These are phyloP conservation scores for Muscina levida DNA, from an alignment of 2,888 invertebrate genomes.

Conservation along the genomic window DNA sequence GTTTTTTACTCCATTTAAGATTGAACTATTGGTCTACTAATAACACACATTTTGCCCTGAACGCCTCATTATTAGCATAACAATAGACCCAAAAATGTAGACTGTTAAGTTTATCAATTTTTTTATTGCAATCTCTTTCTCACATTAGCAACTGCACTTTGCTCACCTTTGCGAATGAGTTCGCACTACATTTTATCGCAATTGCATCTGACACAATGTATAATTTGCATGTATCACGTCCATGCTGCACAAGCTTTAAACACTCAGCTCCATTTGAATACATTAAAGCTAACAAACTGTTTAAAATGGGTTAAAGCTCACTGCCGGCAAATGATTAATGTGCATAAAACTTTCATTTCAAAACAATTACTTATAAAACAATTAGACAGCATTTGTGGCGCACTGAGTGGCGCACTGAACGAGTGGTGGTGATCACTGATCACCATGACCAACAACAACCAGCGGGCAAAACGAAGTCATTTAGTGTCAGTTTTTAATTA, in stretches of 20 bases:
- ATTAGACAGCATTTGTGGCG: not conserved
- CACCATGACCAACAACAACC: not conserved
- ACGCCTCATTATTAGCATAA: too few species aligned
- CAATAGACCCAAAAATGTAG: too few species aligned
- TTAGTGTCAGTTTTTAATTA: constrained; percentile 62
- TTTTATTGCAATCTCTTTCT: too few species aligned
- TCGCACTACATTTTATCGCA: constrained; percentile 5
- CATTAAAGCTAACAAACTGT: not conserved
- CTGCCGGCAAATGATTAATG: constrained; percentile 9
- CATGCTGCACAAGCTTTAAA: not conserved
- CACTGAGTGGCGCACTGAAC: not conserved
- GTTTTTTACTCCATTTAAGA: too few species aligned
- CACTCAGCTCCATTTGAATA: constrained; percentile 2
- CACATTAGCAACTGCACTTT: not conserved
- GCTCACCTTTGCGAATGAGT: not conserved
- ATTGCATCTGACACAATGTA: constrained; percentile 20
- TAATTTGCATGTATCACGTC: constrained; percentile 2
- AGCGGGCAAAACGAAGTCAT: constrained; percentile 30
- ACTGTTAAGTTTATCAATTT: too few species aligned
- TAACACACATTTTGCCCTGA: too few species aligned
- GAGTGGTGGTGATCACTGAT: constrained; percentile 5
- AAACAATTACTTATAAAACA: constrained; percentile 19
- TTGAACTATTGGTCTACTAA: too few species aligned
- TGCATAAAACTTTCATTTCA: constrained; percentile 8
- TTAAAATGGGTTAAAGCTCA: constrained; percentile 11